These are phyloP conservation scores for Albula goreensis DNA, from an alignment of 2,113 vertebrate genomes.

Conservation along the genomic window DNA sequence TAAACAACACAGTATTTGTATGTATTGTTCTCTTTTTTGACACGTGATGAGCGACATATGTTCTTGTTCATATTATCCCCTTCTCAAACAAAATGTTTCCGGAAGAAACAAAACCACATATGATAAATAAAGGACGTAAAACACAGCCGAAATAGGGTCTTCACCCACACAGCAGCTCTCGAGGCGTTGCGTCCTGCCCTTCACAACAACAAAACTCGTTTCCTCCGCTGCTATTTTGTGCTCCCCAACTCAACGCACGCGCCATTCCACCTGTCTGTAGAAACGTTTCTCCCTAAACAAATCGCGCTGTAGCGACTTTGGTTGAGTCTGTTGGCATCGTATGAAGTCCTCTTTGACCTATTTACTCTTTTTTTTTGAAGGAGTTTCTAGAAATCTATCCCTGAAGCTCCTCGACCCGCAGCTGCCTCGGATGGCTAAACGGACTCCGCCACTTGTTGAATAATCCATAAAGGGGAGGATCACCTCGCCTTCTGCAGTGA, in stretches of 20 bases:
- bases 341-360: too few species aligned
- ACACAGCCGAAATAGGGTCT: background rate
- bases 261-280: background rate
- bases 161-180: background rate
- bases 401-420: background rate
- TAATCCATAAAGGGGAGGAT: slow-evolving; percentile 74
- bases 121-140: background rate
- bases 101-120: background rate
- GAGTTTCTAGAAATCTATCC: background rate
- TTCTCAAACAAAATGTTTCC: background rate
- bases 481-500: slow-evolving; percentile 45
- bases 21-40: slow-evolving; percentile 13
- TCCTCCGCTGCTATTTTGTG: background rate
- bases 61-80: background rate
- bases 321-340: background rate
- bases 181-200: background rate
- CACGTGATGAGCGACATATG: slow-evolving; percentile 14
- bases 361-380: slow-evolving; percentile 6
- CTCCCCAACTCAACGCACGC: background rate
- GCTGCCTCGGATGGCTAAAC: slow-evolving; percentile 61
- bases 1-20: background rate
- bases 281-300: background rate
- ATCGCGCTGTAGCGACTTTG: background rate
- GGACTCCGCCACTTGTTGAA: slow-evolving; percentile 69
- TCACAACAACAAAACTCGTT: background rate